phyloP scores from a whole-genome alignment of 2,113 vertebrate species.

The Urocolius indicus region DNA sequence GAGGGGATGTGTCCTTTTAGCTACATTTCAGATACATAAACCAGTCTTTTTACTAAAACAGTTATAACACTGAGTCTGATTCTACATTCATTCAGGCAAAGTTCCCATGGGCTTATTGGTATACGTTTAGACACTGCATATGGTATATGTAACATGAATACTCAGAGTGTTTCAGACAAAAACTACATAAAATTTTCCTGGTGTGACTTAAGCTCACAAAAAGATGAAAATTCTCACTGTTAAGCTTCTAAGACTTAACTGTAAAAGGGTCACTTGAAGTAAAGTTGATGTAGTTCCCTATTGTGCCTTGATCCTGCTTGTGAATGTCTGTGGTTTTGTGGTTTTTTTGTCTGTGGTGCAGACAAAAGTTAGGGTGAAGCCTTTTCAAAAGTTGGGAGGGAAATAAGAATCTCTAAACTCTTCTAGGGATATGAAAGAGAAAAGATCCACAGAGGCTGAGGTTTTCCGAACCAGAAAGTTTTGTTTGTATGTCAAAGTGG shows the following conservation, averaged over 20 bases:
- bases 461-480: background rate
- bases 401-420: background rate
- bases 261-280: background rate
- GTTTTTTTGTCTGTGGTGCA: too few species aligned
- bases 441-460: background rate
- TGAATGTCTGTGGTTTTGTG: slow-evolving; percentile 2
- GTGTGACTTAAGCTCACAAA: background rate
- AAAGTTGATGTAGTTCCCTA: background rate
- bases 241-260: background rate
- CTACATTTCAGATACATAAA: background rate
- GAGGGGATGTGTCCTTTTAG: background rate
- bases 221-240: background rate
- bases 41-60: background rate
- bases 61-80: background rate
- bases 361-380: background rate
- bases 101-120: background rate
- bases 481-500: background rate
- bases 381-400: background rate
- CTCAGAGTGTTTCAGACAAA: background rate
- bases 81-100: background rate
- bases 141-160: background rate
- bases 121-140: background rate
- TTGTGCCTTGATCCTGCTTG: slow-evolving; percentile 25
- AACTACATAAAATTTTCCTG: background rate
- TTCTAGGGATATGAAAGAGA: background rate